These are phyloP conservation scores for Glareola pratincola DNA, from an alignment of 2,113 vertebrate species.

Conservation along the genomic window DNA sequence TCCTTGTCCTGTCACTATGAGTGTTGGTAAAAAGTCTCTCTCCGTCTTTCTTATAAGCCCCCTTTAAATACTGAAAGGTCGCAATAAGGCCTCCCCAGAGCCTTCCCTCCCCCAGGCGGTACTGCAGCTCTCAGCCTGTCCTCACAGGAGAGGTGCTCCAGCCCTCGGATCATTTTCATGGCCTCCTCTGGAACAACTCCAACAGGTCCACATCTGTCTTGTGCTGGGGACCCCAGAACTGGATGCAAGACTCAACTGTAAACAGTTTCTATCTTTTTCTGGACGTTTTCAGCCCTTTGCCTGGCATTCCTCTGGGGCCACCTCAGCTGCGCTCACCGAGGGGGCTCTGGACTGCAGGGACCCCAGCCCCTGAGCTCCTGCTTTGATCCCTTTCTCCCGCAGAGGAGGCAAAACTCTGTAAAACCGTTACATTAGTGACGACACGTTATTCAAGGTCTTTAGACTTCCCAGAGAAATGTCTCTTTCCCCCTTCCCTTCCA, in stretches of 20 bases:
- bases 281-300: neutral
- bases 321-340: neutral
- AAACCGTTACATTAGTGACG: accelerated
- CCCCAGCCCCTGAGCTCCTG: accelerated
- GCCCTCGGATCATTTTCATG: neutral
- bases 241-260: neutral
- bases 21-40: neutral
- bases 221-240: neutral
- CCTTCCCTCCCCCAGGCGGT: neutral
- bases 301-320: neutral
- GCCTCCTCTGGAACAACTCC: neutral
- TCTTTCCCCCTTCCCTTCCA: neutral
- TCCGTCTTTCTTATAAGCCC: neutral
- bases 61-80: neutral
- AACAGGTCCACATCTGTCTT: no score
- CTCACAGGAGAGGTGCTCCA: neutral
- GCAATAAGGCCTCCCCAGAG: accelerated
- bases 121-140: neutral
- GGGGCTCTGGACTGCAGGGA: neutral
- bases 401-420: neutral
- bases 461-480: neutral
- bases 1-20: neutral
- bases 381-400: neutral
- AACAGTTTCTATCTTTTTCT: neutral
- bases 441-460: accelerated